Evolutionary conservation across 2,797 vertebrate genomes (phyloP).

Genomic region (Hafferia zeledoni): DNA sequence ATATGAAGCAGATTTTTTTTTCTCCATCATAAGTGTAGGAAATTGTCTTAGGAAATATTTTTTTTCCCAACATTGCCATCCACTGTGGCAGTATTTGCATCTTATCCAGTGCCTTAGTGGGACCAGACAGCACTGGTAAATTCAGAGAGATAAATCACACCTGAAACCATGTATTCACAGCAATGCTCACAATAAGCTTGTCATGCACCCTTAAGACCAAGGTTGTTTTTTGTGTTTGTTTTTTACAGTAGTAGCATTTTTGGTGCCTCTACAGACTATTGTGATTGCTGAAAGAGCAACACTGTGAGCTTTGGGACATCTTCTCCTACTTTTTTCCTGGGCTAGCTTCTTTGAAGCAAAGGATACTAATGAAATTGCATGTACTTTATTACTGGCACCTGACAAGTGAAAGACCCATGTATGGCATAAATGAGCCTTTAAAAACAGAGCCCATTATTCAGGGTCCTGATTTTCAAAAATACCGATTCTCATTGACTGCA

Average conservation of each 20-base stretch:
- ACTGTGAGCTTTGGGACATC: conserved; percentile 39
- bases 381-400: not conserved
- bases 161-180: not conserved
- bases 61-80: not conserved
- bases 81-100: conserved; percentile 4
- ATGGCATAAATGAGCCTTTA: not conserved
- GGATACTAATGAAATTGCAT: not conserved
- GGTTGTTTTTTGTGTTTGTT: not conserved
- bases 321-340: not conserved
- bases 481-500: conserved; percentile 11
- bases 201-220: not conserved
- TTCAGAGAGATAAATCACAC: not conserved
- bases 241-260: not conserved
- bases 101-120: conserved; percentile 1
- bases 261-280: not conserved
- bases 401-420: not conserved
- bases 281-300: not conserved
- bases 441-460: not conserved
- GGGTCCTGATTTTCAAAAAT: conserved; percentile 17
- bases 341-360: not conserved
- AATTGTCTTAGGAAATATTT: conserved; percentile 35
- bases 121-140: not conserved
- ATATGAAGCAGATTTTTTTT: not conserved
- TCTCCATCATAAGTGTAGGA: not conserved
- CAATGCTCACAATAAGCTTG: conserved; percentile 43